These are phyloP conservation scores for Limosa lapponica DNA, from an alignment of 2,797 vertebrate genomes.

Conservation along the genomic window DNA sequence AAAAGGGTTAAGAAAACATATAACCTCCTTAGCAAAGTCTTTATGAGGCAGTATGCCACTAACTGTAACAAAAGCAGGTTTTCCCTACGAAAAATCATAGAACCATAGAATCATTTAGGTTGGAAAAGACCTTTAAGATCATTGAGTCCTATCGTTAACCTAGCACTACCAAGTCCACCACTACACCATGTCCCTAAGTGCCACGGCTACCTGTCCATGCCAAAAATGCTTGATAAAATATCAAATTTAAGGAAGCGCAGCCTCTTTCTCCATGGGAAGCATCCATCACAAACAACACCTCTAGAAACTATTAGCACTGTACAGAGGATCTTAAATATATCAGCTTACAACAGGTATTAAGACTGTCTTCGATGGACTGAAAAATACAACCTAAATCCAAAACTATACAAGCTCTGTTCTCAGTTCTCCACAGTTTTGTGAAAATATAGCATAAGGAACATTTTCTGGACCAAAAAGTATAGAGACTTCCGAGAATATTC, in stretches of 20 bases:
- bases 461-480: neutral
- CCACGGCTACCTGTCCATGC: neutral
- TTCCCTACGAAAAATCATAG: neutral
- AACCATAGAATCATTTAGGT: neutral
- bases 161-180: neutral
- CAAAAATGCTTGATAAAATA: neutral
- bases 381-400: neutral
- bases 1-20: neutral
- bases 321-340: neutral
- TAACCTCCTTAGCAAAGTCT: neutral
- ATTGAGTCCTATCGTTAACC: neutral
- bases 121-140: neutral
- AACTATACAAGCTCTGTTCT: neutral
- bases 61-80: neutral
- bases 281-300: neutral
- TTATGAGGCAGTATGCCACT: neutral
- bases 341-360: neutral
- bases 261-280: neutral
- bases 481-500: neutral
- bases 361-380: neutral
- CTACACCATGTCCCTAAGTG: neutral
- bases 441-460: neutral
- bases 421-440: neutral
- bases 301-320: neutral
- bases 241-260: neutral